These are phyloP conservation scores for Ceratitis capitata DNA, from an alignment of 1,140 invertebrate genomes.

Conservation along the genomic window DNA sequence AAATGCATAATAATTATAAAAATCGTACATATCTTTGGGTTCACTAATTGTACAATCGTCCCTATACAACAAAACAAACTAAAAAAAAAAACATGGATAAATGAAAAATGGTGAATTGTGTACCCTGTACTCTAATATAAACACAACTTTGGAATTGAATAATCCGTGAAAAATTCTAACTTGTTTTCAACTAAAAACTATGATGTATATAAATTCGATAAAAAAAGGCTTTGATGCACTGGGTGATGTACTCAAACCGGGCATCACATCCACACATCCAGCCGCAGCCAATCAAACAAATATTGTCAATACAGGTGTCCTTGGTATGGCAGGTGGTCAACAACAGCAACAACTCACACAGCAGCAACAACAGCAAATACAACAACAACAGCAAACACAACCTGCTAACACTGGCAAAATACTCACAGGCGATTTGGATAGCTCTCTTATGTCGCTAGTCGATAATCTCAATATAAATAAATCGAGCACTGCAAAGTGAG, in stretches of 20 bases:
- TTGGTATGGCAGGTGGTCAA: constrained; percentile 23
- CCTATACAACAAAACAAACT: neutral
- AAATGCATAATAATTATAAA: neutral
- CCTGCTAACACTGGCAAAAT: constrained; percentile 73
- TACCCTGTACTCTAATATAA: neutral
- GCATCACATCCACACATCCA: constrained; percentile 61
- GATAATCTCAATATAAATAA: constrained; percentile 93
- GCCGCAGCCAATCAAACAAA: constrained; percentile 64
- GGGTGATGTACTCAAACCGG: constrained; percentile 76
- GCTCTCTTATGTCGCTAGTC: constrained; percentile 87
- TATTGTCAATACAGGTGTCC: constrained; percentile 62
- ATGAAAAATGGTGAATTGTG: constrained; percentile 2
- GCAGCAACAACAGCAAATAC: constrained; percentile 49
- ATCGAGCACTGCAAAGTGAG: constrained; percentile 77
- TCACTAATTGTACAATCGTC: neutral
- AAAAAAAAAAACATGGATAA: neutral
- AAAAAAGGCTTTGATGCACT: constrained; percentile 75
- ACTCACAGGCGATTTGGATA: constrained; percentile 90
- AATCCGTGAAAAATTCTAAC: constrained; percentile 8
- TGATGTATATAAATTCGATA: neutral
- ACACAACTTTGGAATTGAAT: neutral
- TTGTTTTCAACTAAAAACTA: constrained; percentile 1
- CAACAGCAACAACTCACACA: constrained; percentile 40
- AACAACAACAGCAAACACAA: constrained; percentile 66
- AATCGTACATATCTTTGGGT: neutral